Percentiles rank a stretch among this genome's conserved stretches.
phyloP scores from a whole-genome alignment of 2,113 vertebrate genomes.

The Callionymus lyra region DNA sequence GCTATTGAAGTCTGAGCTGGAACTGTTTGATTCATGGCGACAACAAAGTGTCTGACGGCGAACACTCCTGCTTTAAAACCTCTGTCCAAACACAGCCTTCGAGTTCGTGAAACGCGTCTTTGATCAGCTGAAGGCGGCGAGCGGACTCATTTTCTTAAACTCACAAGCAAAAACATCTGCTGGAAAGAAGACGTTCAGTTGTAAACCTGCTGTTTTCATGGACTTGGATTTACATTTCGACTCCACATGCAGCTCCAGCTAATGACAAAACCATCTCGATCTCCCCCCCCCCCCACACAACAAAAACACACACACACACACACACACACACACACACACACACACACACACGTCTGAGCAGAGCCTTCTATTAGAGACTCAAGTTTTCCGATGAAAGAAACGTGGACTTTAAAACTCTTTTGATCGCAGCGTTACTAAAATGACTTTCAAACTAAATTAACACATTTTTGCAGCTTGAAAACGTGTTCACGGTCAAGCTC shows the following conservation, averaged over 20 bases:
- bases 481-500: no score
- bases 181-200: conserved; percentile 15
- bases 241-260: conserved; percentile 40
- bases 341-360: no score
- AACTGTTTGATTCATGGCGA: conserved; percentile 24
- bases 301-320: no score
- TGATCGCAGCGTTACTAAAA: conserved; percentile 17
- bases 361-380: conserved; percentile 34
- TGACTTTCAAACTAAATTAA: conserved; percentile 2
- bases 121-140: no score
- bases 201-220: conserved; percentile 37
- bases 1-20: conserved; percentile 44
- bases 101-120: no score
- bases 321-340: no score
- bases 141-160: conserved; percentile 1
- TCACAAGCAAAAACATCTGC: conserved; percentile 20
- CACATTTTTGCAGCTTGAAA: no score
- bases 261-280: conserved; percentile 44
- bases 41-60: conserved; percentile 29
- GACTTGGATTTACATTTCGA: conserved; percentile 39
- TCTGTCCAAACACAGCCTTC: no score
- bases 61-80: conserved; percentile 19
- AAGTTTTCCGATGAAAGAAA: conserved; percentile 46
- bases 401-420: conserved; percentile 26
- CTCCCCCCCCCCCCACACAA: conserved; percentile 28